These are phyloP conservation scores for Cryptosula pallasiana DNA, from an alignment of 2,888 invertebrate species.

Conservation along the genomic window DNA sequence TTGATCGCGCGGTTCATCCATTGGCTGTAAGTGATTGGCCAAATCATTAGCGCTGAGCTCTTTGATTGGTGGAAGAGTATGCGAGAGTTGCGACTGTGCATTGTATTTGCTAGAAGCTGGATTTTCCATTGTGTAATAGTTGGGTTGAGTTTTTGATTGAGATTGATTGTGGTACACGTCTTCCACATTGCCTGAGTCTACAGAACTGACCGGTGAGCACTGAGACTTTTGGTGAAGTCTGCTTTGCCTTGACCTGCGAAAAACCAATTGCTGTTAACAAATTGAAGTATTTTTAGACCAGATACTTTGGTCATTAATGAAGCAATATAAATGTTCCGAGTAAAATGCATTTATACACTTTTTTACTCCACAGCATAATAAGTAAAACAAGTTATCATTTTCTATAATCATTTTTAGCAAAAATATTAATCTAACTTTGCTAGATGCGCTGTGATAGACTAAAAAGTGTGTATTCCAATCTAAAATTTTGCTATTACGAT, in stretches of 20 bases:
- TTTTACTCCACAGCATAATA: too few relatives aligned
- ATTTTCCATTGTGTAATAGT: neutral
- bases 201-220: neutral
- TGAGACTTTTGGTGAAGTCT: neutral
- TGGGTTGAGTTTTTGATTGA: neutral
- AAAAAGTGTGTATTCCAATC: too few relatives aligned
- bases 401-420: too few relatives aligned
- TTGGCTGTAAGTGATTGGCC: neutral
- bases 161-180: neutral
- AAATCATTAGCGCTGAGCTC: slow-evolving; percentile 14
- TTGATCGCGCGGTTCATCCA: neutral
- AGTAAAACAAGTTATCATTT: too few relatives aligned
- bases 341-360: too few relatives aligned
- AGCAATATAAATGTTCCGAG: too few relatives aligned
- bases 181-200: neutral
- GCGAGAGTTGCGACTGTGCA: neutral
- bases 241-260: neutral
- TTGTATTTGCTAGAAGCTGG: neutral
- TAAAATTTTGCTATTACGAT: too few relatives aligned
- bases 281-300: too few relatives aligned
- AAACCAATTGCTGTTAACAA: too few relatives aligned
- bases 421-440: too few relatives aligned
- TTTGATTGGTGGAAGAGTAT: slow-evolving; percentile 19
- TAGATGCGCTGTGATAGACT: too few relatives aligned
- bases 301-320: too few relatives aligned